Base-by-base conservation (phyloP, 2,797 vertebrate species). In the Poecilia picta region DNA sequence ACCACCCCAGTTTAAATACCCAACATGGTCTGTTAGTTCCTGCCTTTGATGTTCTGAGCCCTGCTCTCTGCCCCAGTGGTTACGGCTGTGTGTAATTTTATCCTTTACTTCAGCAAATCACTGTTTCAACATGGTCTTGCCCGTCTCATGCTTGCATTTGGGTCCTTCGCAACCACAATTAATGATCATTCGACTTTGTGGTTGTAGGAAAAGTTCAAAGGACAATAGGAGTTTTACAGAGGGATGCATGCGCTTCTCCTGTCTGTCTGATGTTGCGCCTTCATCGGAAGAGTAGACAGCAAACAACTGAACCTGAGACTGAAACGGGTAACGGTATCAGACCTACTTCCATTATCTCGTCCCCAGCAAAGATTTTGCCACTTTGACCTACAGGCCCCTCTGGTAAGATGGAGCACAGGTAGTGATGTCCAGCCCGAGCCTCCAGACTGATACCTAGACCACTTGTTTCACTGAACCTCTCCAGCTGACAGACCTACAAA, bases 391-490 rank as follows among this genome's bases (percentile, higher is more conserved):
- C 92, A 0, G 98, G 97, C 2, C 97, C 97, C 88, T 99, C 98
- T 0, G 97, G 97, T 82, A 99, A 94, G 68, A 99, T 83, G 41
- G 98, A 98, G 80, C 97, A 96, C 86, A 99, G 96, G 89, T 97
- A 98, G 92, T 98, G 97, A 93, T 97, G 97, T 55, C 97, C 97
- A 13, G 96, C 95, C 15, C 97, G 94, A 77, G 97, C 97, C 90
- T 99, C 97, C 87, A 98, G 94, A 89, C 98, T 99, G 92, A 99
- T 96, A 11, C 98, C 98, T 76, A 98, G 90, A 8, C 98, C 97
- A 46, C 97, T 98, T 78, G 95, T 97, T 93, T 98, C 97, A 46
- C 96, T 97, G 79, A 97, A 98, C 73, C 97, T 98, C 92, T 95
- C 95, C 87, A 99, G 93, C 36, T 96, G 96, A 85, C 96, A 96